Evolutionary conservation across 2,797 vertebrate genomes (phyloP).

Genomic region (Crossoptilon crossoptilon): DNA sequence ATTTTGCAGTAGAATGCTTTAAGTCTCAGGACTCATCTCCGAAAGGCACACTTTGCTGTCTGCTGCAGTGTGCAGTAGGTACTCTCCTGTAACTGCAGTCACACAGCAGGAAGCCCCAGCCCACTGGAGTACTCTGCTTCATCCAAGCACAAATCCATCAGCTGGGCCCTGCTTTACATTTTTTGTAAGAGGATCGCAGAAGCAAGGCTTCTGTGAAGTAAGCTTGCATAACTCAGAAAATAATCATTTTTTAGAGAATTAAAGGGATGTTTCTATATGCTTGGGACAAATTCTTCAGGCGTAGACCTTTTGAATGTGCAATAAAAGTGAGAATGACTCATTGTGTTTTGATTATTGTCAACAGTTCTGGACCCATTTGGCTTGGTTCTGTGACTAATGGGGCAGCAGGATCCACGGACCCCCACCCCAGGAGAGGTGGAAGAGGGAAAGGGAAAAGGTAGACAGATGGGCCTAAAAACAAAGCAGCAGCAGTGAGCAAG

Average conservation of each 20-base stretch:
- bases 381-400: too few relatives aligned
- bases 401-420: too few relatives aligned
- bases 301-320: background rate
- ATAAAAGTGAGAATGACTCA: background rate
- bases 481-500: too few relatives aligned
- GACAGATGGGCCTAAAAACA: too few relatives aligned
- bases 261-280: background rate
- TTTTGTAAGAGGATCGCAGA: background rate
- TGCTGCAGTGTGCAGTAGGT: accelerated
- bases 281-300: background rate
- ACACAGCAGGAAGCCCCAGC: background rate
- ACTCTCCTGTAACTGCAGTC: background rate
- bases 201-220: background rate
- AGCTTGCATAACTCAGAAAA: background rate
- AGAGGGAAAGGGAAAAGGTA: too few relatives aligned
- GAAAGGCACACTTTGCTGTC: background rate
- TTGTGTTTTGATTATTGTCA: background rate
- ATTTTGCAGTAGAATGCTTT: accelerated
- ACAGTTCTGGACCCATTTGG: too few relatives aligned
- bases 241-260: background rate
- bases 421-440: too few relatives aligned
- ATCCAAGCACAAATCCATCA: background rate
- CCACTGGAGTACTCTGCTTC: background rate
- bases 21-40: background rate
- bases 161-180: background rate